Evolutionary conservation across 2,888 invertebrate genomes (phyloP).

Genomic region (Achlya flavicornis): DNA sequence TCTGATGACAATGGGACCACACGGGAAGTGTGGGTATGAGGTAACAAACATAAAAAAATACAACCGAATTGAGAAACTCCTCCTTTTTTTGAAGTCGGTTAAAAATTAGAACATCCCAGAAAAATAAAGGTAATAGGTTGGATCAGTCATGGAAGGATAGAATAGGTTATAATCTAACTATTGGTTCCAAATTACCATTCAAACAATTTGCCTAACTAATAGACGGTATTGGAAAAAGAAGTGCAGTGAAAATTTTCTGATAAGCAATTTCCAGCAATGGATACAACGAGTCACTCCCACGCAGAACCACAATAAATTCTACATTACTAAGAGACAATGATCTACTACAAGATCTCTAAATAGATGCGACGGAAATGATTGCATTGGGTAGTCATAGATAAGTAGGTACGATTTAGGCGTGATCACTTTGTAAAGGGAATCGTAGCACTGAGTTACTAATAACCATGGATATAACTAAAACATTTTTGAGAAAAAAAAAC

Average conservation of each 20-base stretch:
- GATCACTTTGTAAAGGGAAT: no score
- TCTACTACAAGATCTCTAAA: slow-evolving; percentile 5
- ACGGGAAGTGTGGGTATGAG: no score
- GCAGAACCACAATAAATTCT: not conserved
- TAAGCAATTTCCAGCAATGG: not conserved
- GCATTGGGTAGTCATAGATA: slow-evolving; percentile 2
- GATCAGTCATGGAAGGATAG: not conserved
- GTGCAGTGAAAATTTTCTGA: not conserved
- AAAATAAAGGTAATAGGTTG: not conserved
- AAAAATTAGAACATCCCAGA: not conserved
- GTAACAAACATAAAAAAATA: no score
- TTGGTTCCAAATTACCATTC: not conserved
- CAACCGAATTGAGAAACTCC: no score
- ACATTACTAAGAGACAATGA: slow-evolving; percentile 2
- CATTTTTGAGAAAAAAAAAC: no score
- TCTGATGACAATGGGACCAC: no score
- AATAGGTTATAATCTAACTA: not conserved
- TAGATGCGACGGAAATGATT: slow-evolving; percentile 4
- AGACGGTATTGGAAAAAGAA: not conserved
- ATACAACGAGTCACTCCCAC: slow-evolving; percentile 4
- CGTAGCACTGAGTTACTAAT: no score
- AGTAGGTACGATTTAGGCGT: not conserved
- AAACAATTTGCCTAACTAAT: not conserved
- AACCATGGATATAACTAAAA: no score
- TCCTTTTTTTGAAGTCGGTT: no score